These are phyloP conservation scores for Phaenicophaeus curvirostris DNA, from an alignment of 2,797 vertebrate species.

Conservation along the genomic window DNA sequence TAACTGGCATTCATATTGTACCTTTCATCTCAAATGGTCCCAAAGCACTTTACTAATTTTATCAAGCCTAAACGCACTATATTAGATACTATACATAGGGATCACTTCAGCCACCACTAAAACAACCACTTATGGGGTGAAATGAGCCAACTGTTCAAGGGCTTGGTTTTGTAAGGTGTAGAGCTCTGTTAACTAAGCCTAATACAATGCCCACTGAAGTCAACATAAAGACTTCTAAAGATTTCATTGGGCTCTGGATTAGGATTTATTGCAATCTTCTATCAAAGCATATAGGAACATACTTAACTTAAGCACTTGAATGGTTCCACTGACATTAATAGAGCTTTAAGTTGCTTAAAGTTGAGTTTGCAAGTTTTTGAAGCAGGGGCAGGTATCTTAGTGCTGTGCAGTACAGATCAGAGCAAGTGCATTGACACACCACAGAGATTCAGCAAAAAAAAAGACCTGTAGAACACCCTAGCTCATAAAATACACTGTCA, in stretches of 20 bases:
- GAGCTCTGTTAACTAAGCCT: constrained; percentile 48
- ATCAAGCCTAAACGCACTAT: constrained; percentile 57
- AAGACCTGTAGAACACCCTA: not conserved
- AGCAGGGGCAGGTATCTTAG: constrained; percentile 7
- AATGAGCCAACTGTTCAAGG: constrained; percentile 54
- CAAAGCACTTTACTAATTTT: constrained; percentile 61
- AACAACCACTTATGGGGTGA: constrained; percentile 53
- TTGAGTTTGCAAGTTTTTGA: constrained; percentile 24
- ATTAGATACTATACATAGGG: constrained; percentile 59
- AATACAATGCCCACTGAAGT: constrained; percentile 52
- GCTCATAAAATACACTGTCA: not conserved
- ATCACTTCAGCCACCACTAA: constrained; percentile 55
- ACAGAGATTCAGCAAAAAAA: not conserved
- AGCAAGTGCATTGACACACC: not conserved
- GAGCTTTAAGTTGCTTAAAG: constrained; percentile 39
- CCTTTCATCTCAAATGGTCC: constrained; percentile 57
- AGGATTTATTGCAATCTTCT: constrained; percentile 51
- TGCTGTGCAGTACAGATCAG: not conserved
- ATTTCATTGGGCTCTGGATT: constrained; percentile 41
- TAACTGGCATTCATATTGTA: not conserved
- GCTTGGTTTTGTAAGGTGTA: constrained; percentile 37
- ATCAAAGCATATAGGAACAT: constrained; percentile 40
- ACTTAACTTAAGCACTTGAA: constrained; percentile 54
- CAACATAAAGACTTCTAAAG: constrained; percentile 24
- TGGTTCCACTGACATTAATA: constrained; percentile 14